Percentiles rank a stretch among this genome's conserved stretches.
Conservation (phyloP, 2,888 invertebrate genomes). For the Troilus luridus region DNA sequence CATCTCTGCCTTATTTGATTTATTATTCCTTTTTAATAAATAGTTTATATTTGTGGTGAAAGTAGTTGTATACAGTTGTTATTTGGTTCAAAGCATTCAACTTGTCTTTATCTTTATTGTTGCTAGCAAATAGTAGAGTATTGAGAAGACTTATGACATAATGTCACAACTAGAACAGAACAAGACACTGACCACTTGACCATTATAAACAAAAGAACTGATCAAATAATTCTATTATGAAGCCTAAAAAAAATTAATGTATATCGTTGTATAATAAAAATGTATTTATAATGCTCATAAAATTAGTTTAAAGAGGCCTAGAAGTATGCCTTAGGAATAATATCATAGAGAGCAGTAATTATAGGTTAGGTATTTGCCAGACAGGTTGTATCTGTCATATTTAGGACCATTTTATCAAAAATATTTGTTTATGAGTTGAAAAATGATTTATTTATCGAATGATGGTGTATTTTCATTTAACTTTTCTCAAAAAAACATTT, state of each 20-base stretch:
- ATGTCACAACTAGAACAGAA: not conserved
- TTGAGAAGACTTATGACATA: not conserved
- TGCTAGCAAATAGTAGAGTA: not conserved
- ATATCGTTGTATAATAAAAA: constrained; percentile 50
- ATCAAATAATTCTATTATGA: constrained; percentile 44
- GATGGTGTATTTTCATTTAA: constrained; percentile 37
- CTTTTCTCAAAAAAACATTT: not conserved
- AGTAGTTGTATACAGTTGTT: not conserved
- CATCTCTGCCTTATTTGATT: not conserved
- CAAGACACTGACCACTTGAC: constrained; percentile 15
- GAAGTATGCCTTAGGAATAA: constrained; percentile 54
- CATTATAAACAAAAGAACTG: constrained; percentile 39
- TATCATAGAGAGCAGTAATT: constrained; percentile 28
- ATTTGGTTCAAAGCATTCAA: constrained; percentile 46
- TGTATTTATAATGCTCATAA: constrained; percentile 53
- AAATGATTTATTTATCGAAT: not conserved
- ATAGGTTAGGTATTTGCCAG: constrained; percentile 34
- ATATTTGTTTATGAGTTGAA: constrained; percentile 28
- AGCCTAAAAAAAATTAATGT: constrained; percentile 41
- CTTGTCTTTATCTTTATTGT: not conserved
- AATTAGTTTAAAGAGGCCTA: constrained; percentile 53
- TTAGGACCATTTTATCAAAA: constrained; percentile 43
- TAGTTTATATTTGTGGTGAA: not conserved
- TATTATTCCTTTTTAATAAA: not conserved
- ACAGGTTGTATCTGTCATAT: constrained; percentile 22